Evolutionary conservation across 2,113 vertebrate species (phyloP).

Genomic region (Philantomba maxwellii): DNA sequence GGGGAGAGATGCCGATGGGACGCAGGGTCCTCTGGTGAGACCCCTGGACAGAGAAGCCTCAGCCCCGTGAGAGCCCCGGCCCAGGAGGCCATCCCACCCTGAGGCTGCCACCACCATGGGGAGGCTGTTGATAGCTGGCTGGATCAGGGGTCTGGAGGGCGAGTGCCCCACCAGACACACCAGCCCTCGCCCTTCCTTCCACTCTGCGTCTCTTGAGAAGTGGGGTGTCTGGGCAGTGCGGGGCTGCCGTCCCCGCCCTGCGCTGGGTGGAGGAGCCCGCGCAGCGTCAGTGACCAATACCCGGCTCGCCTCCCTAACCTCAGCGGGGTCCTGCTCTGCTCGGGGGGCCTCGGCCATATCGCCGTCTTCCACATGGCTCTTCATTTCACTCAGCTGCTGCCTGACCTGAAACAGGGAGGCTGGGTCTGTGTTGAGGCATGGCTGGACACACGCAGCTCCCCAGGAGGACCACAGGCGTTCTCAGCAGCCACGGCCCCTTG

Average conservation of each 20-base stretch:
- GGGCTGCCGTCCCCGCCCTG: neutral
- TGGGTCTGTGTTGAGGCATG: conserved; percentile 60
- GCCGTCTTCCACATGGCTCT: conserved; percentile 80
- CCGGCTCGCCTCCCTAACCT: conserved; percentile 82
- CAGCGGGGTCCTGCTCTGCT: conserved; percentile 53
- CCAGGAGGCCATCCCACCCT: neutral
- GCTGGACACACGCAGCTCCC: neutral
- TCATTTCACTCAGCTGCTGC: conserved; percentile 87
- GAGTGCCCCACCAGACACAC: neutral
- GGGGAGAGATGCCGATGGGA: no score
- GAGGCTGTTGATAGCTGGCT: neutral
- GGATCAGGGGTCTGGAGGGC: neutral
- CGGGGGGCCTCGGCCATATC: conserved; percentile 69
- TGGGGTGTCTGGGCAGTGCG: neutral
- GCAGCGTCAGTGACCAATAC: neutral
- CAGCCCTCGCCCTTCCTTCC: neutral
- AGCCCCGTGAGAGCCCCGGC: neutral
- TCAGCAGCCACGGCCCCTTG: rapidly evolving
- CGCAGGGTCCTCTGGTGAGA: neutral
- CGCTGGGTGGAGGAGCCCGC: neutral
- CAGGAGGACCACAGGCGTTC: neutral
- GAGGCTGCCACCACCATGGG: neutral
- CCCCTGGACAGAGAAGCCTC: neutral
- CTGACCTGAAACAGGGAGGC: conserved; percentile 85
- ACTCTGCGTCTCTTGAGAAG: neutral